Percentiles rank a stretch among this genome's conserved stretches.
These are phyloP conservation scores for Rhombomys opimus DNA, from an alignment of 2,113 vertebrate genomes.

Conservation along the genomic window DNA sequence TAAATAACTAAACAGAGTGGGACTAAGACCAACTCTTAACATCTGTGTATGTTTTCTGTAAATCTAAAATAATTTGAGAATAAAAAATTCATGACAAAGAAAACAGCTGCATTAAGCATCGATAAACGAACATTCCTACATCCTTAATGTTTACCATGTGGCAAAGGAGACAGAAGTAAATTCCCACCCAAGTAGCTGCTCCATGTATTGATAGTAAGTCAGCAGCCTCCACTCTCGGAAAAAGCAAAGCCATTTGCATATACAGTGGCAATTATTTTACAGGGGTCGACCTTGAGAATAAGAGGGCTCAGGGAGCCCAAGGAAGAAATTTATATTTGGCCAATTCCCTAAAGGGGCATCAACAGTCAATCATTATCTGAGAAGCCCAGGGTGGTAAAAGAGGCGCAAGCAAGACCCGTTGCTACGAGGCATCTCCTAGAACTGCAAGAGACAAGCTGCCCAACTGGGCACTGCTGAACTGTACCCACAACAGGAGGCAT, in stretches of 20 bases:
- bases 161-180: constrained; percentile 36
- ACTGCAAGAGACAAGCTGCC: background rate
- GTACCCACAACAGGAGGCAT: constrained; percentile 37
- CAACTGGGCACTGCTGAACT: background rate
- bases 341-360: background rate
- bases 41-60: background rate
- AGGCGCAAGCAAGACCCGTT: background rate
- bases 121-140: background rate
- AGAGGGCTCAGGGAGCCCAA: background rate
- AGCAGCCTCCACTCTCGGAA: background rate
- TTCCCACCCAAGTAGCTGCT: constrained; percentile 1
- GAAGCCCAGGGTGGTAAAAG: background rate
- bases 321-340: constrained; percentile 4
- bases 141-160: constrained; percentile 22
- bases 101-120: background rate
- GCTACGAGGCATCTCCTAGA: background rate
- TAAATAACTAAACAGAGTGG: background rate
- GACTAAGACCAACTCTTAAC: background rate
- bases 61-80: constrained; percentile 39
- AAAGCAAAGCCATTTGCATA: constrained; percentile 17
- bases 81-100: constrained; percentile 35
- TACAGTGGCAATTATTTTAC: background rate
- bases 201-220: background rate
- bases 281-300: constrained; percentile 35
- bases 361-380: background rate